Evolutionary conservation across 2,113 vertebrate species (phyloP), one percentile per base, ranked within the genome.

Genomic region (Urocitellus parryii): DNA sequence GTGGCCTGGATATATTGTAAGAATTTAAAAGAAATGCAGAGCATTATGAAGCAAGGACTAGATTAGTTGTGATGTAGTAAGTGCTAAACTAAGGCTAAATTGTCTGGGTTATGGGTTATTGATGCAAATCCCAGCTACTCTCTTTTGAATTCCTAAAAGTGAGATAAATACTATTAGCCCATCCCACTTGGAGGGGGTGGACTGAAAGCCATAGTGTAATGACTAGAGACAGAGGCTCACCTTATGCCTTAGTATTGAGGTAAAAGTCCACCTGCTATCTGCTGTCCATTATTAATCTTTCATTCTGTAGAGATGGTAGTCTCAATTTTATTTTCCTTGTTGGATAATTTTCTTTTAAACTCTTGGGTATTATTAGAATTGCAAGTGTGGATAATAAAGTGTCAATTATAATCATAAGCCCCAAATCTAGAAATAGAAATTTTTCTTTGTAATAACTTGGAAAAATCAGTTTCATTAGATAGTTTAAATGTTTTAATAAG

Each of bases 401-500:
- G 1, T 73, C 27, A 90, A 37, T 85, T 81, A 39, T 63, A 4
- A 77, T 68, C 51, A 37, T 24, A 63, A 8, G 20, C 9, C 24
- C 67, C 82, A 91, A 80, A 95, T 94, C 45, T 74, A 94, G 67
- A 65, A 91, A 72, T 79, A 10, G 25, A 77, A 24, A 24, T 1
- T 42, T 48, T 70, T 70, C 27, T 96, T 68, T 24, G 11, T 84
- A 83, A 92, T 80, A 78, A 53, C 85, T 82, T 80, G 1, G 27
- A 39, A n/a, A 51, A 67, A 22, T 42, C 27, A 29, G 1, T 78
- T 96, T 95, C 53, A 88, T 58, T 93, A 93, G 16, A 29, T 82
- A 85, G 73, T 91, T 88, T 16, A 80, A 92, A 53, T 79, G 83
- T 83, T 92, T 74, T 87, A 90, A 78, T 51, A 63, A 95, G 37